Conservation (phyloP, 1,140 invertebrate species). For the Bacillus rossius region DNA sequence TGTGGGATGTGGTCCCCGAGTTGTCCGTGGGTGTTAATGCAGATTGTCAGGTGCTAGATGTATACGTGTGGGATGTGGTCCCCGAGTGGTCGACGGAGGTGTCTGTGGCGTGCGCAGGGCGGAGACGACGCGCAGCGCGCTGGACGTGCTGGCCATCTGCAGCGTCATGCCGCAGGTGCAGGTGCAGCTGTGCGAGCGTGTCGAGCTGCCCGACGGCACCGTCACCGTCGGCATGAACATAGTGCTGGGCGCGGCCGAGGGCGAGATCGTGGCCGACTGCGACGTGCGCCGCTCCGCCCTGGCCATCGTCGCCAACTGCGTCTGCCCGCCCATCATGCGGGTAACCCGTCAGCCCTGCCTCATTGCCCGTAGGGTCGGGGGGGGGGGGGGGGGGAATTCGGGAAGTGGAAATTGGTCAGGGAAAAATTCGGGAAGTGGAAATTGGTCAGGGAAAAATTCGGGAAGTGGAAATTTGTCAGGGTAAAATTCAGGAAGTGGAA, state of each 20-base stretch:
- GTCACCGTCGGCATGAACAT: slow-evolving; percentile 61
- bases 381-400: too few relatives aligned
- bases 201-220: slow-evolving; percentile 68
- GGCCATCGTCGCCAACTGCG: slow-evolving; percentile 84
- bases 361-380: too few relatives aligned
- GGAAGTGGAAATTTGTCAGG: too few relatives aligned
- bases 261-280: slow-evolving; percentile 81
- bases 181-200: slow-evolving; percentile 68
- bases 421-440: too few relatives aligned
- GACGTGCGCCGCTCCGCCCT: slow-evolving; percentile 90
- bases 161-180: slow-evolving; percentile 86
- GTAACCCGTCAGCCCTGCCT: too few relatives aligned
- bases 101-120: slow-evolving; percentile 57
- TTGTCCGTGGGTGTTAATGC: slow-evolving; percentile 22
- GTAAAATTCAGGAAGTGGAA: too few relatives aligned
- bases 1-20: neutral
- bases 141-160: slow-evolving; percentile 88
- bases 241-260: slow-evolving; percentile 78
- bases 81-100: too few relatives aligned
- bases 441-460: too few relatives aligned
- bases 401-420: too few relatives aligned
- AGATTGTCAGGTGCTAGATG: too few relatives aligned
- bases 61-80: too few relatives aligned
- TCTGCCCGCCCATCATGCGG: slow-evolving; percentile 83
- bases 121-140: slow-evolving; percentile 82